A percentile compares a stretch with the other conserved stretches of the same genome.
Conservation (phyloP, 2,888 invertebrate genomes). For the Coelogynopora nodosa region DNA sequence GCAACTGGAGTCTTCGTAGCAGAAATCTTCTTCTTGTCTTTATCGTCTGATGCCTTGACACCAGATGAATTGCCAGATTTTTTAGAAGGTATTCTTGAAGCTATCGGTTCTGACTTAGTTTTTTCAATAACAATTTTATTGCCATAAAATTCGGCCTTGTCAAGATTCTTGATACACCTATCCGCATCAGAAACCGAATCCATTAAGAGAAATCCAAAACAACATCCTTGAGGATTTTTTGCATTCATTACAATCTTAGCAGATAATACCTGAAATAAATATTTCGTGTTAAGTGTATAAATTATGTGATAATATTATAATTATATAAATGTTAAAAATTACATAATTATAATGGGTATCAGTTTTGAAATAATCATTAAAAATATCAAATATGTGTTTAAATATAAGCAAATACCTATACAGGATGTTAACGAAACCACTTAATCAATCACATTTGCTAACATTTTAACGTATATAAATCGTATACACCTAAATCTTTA, state of each 20-base stretch:
- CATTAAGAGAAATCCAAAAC: conserved; percentile 21
- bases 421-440: too few species aligned
- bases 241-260: conserved; percentile 15
- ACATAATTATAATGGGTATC: too few species aligned
- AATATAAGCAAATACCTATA: too few species aligned
- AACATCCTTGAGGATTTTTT: conserved; percentile 11
- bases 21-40: not conserved
- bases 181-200: conserved; percentile 11
- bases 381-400: too few species aligned
- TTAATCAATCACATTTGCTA: too few species aligned
- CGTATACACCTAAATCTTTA: too few species aligned
- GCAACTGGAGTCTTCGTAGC: not conserved
- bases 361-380: too few species aligned
- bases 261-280: not conserved
- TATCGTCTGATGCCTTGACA: not conserved
- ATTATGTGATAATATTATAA: not conserved
- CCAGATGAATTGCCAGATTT: not conserved
- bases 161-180: conserved; percentile 21
- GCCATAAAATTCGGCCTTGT: conserved; percentile 18
- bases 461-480: too few species aligned
- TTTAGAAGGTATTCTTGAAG: not conserved
- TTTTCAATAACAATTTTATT: not conserved
- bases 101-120: not conserved
- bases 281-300: too few species aligned
- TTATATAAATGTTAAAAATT: not conserved